A percentile compares a stretch with the other conserved stretches of the same genome.
Evolutionary conservation across 1,140 invertebrate genomes (phyloP).

Genomic region (Tetragnatha versicolor): DNA sequence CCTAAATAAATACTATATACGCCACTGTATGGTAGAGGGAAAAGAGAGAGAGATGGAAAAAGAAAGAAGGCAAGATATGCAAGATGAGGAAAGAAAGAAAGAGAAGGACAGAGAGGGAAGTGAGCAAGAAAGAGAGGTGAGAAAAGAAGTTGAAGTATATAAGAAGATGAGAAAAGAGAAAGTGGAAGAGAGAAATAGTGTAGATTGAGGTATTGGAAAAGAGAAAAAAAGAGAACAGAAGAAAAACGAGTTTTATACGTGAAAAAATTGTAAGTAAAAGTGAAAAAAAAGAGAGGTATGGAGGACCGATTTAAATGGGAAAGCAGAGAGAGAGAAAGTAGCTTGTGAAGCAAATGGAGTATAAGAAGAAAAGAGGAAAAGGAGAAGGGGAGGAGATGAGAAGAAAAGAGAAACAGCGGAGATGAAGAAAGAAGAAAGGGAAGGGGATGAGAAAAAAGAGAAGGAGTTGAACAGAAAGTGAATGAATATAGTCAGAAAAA

Average conservation of each 20-base stretch:
- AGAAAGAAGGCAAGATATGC: neutral
- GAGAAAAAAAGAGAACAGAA: neutral
- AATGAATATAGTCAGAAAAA: no score
- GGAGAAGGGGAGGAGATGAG: neutral
- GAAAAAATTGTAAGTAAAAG: neutral
- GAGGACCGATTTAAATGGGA: neutral
- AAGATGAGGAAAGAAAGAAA: neutral
- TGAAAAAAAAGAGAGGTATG: neutral
- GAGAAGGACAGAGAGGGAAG: neutral
- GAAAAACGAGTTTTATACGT: neutral
- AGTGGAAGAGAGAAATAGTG: neutral
- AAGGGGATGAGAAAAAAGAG: no score
- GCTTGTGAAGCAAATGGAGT: neutral
- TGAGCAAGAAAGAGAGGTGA: neutral
- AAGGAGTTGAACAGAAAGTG: no score
- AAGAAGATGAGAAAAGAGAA: neutral
- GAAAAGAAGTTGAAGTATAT: neutral
- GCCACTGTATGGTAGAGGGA: no score
- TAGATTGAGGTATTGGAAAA: neutral
- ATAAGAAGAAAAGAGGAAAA: neutral
- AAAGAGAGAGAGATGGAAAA: neutral
- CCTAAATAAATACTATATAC: no score
- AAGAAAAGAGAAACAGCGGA: neutral
- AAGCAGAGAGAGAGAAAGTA: neutral
- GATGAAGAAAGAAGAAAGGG: neutral